phyloP scores from a whole-genome alignment of 2,888 invertebrate genomes.

The Micropterix aruncella region DNA sequence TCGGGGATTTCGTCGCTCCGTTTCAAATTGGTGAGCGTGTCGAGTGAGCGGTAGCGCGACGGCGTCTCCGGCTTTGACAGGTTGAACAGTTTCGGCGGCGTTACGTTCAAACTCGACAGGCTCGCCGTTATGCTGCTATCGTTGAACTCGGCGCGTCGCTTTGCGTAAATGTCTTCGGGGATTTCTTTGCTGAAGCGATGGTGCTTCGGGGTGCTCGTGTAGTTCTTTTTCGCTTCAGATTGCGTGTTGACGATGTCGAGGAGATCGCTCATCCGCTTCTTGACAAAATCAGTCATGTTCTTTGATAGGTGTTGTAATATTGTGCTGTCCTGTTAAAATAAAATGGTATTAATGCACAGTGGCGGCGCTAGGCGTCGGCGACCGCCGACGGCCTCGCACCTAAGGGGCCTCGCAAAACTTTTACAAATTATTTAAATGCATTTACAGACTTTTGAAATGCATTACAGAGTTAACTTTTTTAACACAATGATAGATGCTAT shows the following conservation, averaged over 20 bases:
- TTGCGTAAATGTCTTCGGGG: not conserved
- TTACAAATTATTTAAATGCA: too few relatives aligned
- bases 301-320: slow-evolving; percentile 6
- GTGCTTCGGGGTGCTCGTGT: slow-evolving; percentile 1
- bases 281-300: slow-evolving; percentile 4
- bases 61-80: slow-evolving; percentile 22
- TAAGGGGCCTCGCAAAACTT: too few relatives aligned
- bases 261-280: not conserved
- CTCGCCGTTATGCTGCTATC: slow-evolving; percentile 4
- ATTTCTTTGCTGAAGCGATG: slow-evolving; percentile 2
- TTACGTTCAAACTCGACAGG: slow-evolving; percentile 5
- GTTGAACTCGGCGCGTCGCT: slow-evolving; percentile 4
- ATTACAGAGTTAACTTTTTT: too few relatives aligned
- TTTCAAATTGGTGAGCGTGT: slow-evolving; percentile 22
- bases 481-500: too few relatives aligned
- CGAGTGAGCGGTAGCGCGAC: slow-evolving; percentile 30
- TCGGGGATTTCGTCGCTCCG: slow-evolving; percentile 15
- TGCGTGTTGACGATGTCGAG: not conserved
- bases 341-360: not conserved
- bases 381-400: too few relatives aligned
- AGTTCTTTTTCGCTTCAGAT: not conserved
- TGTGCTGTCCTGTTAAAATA: slow-evolving; percentile 5
- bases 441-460: too few relatives aligned
- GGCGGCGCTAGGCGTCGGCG: not conserved
- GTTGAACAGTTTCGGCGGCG: slow-evolving; percentile 6